Evolutionary conservation across 2,888 invertebrate species (phyloP), one percentile per base, ranked within the genome.

Genomic region (Charanyca ferruginea): DNA sequence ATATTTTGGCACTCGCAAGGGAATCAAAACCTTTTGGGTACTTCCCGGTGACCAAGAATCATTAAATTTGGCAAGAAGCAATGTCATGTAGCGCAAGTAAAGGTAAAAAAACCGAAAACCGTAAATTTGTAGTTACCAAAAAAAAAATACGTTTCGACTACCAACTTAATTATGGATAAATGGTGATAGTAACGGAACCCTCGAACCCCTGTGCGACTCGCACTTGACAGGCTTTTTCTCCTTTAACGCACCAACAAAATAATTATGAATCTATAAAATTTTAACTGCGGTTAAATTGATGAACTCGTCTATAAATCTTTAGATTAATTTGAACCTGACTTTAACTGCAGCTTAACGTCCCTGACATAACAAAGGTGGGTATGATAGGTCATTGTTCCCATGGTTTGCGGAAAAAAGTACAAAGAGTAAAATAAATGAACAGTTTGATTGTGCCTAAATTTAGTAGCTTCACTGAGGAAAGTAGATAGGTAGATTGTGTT

Each of bases 301-400:
- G 25, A 60, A 51, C 41, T 66, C 54, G 25, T 23, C 28, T 25
- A 55, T 72, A 52, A 72, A 72, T 66, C 71, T 62, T 47, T 20
- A 51, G 59, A 61, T 80, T 62, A 73, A 68, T 66, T 70, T 65
- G 45, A 71, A 76, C 48, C 60, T 44, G 47, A 42, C 49, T 58
- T 73, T 73, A 65, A 72, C 55, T 62, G 51, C 53, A 64, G 59
- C 16, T 75, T 76, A 44, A 70, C 45, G 68, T 66, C 45, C 28
- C 42, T 57, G 59, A 57, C 61, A 73, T 63, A 48, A 73, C 55
- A 73, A 69, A 67, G 68, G 65, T 67, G 57, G 66, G 44, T 59
- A 64, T 66, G 66, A 65, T 74, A 81, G 87, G 86, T 87, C 86
- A 80, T 83, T 84, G 87, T 76, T 80, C 86, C 55, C 72, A 20